Evolutionary conservation across 2,888 invertebrate species (phyloP), one percentile per base, ranked within the genome.

Genomic region (Tinea trinotella): DNA sequence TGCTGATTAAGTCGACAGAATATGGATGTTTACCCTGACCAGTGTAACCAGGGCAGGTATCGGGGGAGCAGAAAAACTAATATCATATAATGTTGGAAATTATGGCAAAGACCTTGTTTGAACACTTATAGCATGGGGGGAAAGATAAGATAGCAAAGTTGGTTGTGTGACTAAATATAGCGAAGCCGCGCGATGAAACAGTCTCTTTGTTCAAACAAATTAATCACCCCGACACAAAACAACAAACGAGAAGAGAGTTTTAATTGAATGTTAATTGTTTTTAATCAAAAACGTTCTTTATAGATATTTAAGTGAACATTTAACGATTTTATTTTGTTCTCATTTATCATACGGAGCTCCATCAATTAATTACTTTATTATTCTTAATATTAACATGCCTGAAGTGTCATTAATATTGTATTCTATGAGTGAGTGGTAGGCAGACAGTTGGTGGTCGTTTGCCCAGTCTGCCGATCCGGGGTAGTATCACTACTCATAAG

Each of bases 201-300:
- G 19, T 4, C 3, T 17, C 46, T 46, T 46, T 46, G 46, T 46
- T 46, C 46, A 46, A 10, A 46, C 46, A 46, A 46, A 46, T 46
- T 46, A 46, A 46, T 46, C 46, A 46, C 19, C 18, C 40, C 13
- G 40, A 3, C 40, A 15, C 50, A 13, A n/a, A 20, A 13, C 24
- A 66, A 64, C 66, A 73, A 74, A 74, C 73, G 71, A 74, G 76
- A 72, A 75, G 70, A 70, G 71, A 67, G 72, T 71, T 82, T 53
- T 81, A 83, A 84, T 83, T 81, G 75, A 70, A 71, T 71, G 69
- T 82, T 83, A 84, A 84, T 83, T 84, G 82, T 66, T 71, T 78
- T 66, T 85, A 84, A 85, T 84, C 81, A 80, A 82, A 80, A 76
- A 80, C 76, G 81, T 83, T 79, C 81, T 81, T 13, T 40, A 17